Evolutionary conservation across 2,113 vertebrate species (phyloP), one percentile per base, ranked within the genome.

Genomic region (Dryoscopus gambensis): DNA sequence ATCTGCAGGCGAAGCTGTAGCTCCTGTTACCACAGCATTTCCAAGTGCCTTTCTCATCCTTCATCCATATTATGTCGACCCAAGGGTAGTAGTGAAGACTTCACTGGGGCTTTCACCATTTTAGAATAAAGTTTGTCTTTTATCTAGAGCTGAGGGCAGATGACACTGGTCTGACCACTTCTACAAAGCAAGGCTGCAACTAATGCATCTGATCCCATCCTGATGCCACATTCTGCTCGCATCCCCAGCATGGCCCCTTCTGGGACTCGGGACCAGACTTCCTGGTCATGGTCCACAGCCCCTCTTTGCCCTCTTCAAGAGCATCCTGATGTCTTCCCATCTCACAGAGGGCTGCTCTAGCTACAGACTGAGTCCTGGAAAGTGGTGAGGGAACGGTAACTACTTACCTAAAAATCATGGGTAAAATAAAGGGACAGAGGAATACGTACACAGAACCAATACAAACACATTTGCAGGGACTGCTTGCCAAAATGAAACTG

Each of bases 201-300:
- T 50, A 64, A 71, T 0, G 1, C 19, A 71, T 13, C n/a, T 11
- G 6, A 50, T 13, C 33, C 6, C 15, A 13, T 8, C 9, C 6
- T 37, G 20, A 18, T 19, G 47, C 39, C 1, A 1, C 35, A 47
- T 70, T 35, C 69, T 30, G 27, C 35, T 78, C 2, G 0, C 40
- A 42, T 7, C 6, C 24, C 33, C 39, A 67, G 52, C 28, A 70
- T 1, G 4, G 49, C 5, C 23, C 22, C 20, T 71, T 70, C 65
- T 55, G 31, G 44, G 22, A 74, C 37, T 13, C 5, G 13, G 33
- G 44, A 57, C 4, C 0, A 0, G 23, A 53, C 6, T 67, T 69
- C 14, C 28, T 0, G 0, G 9, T 40, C 4, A 8, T 7, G 33
- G 16, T 18, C 22, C 35, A 39, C 18, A 39, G 47, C 3, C 6